Percentiles rank a stretch among this genome's conserved stretches.
Conservation (phyloP, 1,140 invertebrate genomes). For the Drosophila punjabiensis region DNA sequence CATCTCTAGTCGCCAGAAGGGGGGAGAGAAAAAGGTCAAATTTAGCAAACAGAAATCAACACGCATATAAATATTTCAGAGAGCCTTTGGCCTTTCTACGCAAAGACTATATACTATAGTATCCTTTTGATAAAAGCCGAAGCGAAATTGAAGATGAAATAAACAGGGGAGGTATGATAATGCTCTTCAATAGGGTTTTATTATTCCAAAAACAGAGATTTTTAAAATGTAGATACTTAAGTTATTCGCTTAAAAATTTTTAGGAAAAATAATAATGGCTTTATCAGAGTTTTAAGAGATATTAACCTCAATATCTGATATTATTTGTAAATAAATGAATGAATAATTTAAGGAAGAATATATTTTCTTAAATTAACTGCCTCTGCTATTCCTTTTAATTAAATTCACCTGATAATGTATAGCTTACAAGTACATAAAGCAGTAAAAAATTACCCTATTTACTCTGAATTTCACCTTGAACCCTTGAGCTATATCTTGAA, state of each 20-base stretch:
- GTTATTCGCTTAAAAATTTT: too few species aligned
- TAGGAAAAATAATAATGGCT: too few species aligned
- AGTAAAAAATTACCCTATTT: not conserved
- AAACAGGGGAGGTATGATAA: slow-evolving; percentile 8
- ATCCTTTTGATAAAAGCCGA: slow-evolving; percentile 73
- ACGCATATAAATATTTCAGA: slow-evolving; percentile 80
- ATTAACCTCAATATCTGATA: too few species aligned
- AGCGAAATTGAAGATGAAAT: slow-evolving; percentile 51
- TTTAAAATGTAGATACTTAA: too few species aligned
- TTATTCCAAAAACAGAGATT: too few species aligned
- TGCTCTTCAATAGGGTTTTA: not conserved
- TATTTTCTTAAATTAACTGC: too few species aligned
- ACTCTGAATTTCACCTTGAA: slow-evolving; percentile 13
- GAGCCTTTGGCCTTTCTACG: slow-evolving; percentile 33
- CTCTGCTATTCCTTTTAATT: too few species aligned
- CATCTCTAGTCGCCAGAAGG: slow-evolving; percentile 41
- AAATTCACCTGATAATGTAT: not conserved
- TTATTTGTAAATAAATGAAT: too few species aligned
- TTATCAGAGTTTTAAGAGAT: too few species aligned
- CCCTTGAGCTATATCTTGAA: not conserved
- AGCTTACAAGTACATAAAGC: not conserved
- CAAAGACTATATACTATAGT: slow-evolving; percentile 5
- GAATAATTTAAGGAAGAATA: too few species aligned
- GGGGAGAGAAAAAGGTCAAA: slow-evolving; percentile 65
- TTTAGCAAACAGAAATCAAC: slow-evolving; percentile 83